Conservation (phyloP, 2,888 invertebrate genomes). For the Cephonodes hylas region DNA sequence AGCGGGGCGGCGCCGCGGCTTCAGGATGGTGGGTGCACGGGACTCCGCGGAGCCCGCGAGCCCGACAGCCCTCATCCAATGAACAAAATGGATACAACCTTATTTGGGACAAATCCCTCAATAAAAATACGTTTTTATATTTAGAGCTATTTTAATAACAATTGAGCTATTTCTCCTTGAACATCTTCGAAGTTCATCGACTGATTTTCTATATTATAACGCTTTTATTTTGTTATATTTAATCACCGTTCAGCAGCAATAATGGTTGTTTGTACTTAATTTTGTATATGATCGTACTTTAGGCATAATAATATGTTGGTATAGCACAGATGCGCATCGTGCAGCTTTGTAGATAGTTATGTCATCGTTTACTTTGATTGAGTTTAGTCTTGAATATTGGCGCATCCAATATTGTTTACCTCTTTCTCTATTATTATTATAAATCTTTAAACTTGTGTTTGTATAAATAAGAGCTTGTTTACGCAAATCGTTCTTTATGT, state of each 20-base stretch:
- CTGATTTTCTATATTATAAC: neutral
- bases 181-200: constrained; percentile 10
- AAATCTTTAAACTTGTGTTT: neutral
- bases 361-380: neutral
- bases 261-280: neutral
- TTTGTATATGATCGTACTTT: neutral
- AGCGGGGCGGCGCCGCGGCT: constrained; percentile 78
- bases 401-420: neutral
- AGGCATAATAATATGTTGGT: neutral
- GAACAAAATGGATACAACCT: constrained; percentile 71
- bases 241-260: neutral
- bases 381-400: neutral
- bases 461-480: neutral
- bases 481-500: neutral
- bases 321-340: neutral
- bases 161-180: constrained; percentile 30
- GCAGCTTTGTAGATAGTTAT: neutral
- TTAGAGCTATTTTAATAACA: constrained; percentile 28
- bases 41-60: constrained; percentile 60
- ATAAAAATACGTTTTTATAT: constrained; percentile 58
- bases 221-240: neutral
- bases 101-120: constrained; percentile 67
- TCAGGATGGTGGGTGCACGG: constrained; percentile 69
- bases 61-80: constrained; percentile 44
- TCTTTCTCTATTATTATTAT: neutral